Conservation (phyloP, 2,797 vertebrate species). For the Acipenser transmontanus region DNA sequence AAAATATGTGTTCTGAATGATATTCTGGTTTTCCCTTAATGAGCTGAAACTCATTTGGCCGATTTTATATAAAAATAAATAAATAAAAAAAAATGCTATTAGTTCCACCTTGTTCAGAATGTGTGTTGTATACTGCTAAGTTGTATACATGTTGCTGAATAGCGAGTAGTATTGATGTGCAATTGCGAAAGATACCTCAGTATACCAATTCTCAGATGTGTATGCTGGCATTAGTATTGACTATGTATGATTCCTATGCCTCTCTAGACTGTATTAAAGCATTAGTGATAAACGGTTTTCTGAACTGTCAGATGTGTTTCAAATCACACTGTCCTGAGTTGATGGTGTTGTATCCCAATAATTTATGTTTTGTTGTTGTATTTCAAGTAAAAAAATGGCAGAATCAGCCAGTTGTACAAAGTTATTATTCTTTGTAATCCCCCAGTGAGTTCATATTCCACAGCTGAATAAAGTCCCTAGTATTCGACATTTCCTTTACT, state of each 20-base stretch:
- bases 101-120: too few species aligned
- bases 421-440: too few species aligned
- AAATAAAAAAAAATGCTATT: too few species aligned
- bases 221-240: not conserved
- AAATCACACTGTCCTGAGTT: not conserved
- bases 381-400: not conserved
- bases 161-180: not conserved
- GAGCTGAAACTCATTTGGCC: too few species aligned
- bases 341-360: not conserved
- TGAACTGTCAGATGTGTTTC: not conserved
- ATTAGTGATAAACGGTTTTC: not conserved
- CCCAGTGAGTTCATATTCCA: too few species aligned
- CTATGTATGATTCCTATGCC: not conserved
- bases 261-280: not conserved
- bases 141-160: not conserved
- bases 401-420: not conserved
- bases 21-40: too few species aligned
- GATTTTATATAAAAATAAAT: too few species aligned
- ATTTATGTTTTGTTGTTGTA: not conserved
- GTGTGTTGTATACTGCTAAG: not conserved
- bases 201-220: not conserved
- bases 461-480: too few species aligned
- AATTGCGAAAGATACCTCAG: not conserved
- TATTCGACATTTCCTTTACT: not conserved
- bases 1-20: too few species aligned